A percentile compares a stretch with the other conserved stretches of the same genome.
phyloP scores from a whole-genome alignment of 2,113 vertebrate genomes.

The Arenaria interpres region DNA sequence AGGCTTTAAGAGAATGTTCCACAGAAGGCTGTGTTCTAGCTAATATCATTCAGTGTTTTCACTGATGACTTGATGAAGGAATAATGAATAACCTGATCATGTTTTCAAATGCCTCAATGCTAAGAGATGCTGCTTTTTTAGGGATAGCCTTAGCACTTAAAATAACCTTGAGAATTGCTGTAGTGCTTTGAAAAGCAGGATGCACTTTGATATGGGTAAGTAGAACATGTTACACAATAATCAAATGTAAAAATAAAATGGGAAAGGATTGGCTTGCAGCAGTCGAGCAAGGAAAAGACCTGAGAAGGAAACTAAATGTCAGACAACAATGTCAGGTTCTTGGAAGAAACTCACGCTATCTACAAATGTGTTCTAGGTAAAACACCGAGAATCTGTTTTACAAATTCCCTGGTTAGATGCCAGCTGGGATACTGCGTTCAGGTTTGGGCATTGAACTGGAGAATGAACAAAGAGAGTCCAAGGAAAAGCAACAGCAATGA shows the following conservation, averaged over 20 bases:
- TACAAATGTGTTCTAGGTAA: background rate
- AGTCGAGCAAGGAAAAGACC: background rate
- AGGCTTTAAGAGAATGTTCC: background rate
- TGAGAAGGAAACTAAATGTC: background rate
- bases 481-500: background rate
- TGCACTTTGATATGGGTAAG: background rate
- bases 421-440: background rate
- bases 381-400: background rate
- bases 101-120: background rate
- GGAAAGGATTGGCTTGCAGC: background rate
- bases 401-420: background rate
- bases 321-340: background rate
- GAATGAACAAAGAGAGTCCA: background rate
- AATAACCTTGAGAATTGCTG: background rate
- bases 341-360: background rate
- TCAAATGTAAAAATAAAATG: conserved; percentile 12
- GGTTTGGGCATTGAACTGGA: background rate
- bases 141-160: background rate
- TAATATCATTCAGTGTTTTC: background rate
- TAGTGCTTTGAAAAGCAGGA: background rate
- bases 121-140: background rate
- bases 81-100: background rate
- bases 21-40: background rate
- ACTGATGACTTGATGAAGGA: background rate
- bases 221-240: background rate